Percentiles rank a stretch among this genome's conserved stretches.
Evolutionary conservation across 1,140 invertebrate species (phyloP).

Genomic region (Zaprionus tsacasi): DNA sequence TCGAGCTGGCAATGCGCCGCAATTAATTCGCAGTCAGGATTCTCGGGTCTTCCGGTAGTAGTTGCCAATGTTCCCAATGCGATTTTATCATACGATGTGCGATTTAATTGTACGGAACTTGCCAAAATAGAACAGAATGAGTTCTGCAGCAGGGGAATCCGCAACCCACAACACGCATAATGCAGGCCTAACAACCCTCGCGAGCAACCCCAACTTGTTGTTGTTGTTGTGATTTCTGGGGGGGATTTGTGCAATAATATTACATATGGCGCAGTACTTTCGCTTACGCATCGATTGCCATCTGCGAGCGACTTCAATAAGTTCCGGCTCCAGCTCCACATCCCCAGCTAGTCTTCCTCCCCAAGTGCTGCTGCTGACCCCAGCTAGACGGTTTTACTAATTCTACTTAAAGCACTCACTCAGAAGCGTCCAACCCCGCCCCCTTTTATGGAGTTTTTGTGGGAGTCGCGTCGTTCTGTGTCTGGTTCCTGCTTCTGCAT

Average conservation of each 20-base stretch:
- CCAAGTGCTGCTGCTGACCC: constrained; percentile 35
- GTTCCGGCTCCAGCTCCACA: constrained; percentile 16
- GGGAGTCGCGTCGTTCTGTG: background rate
- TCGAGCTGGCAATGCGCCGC: constrained; percentile 54
- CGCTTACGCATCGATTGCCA: constrained; percentile 76
- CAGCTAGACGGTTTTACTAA: constrained; percentile 45
- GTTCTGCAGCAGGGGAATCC: background rate
- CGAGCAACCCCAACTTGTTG: constrained; percentile 36
- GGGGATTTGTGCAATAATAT: constrained; percentile 46
- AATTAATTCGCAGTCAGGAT: constrained; percentile 34
- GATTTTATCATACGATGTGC: constrained; percentile 55
- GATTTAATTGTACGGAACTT: constrained; percentile 72
- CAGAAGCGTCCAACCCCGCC: constrained; percentile 31
- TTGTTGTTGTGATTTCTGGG: background rate
- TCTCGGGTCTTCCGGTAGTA: constrained; percentile 42
- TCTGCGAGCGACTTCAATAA: constrained; percentile 54
- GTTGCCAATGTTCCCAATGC: constrained; percentile 5
- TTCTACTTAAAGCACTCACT: constrained; percentile 61
- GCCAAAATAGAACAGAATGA: constrained; percentile 48
- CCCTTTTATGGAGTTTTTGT: constrained; percentile 32
- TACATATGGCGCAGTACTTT: constrained; percentile 58
- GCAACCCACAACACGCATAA: background rate
- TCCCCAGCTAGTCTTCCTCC: constrained; percentile 17
- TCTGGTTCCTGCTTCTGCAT: constrained; percentile 30
- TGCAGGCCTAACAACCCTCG: constrained; percentile 48